A percentile compares a stretch with the other conserved stretches of the same genome.
Evolutionary conservation across 2,113 vertebrate species (phyloP).

Genomic region (Verasper variegatus): DNA sequence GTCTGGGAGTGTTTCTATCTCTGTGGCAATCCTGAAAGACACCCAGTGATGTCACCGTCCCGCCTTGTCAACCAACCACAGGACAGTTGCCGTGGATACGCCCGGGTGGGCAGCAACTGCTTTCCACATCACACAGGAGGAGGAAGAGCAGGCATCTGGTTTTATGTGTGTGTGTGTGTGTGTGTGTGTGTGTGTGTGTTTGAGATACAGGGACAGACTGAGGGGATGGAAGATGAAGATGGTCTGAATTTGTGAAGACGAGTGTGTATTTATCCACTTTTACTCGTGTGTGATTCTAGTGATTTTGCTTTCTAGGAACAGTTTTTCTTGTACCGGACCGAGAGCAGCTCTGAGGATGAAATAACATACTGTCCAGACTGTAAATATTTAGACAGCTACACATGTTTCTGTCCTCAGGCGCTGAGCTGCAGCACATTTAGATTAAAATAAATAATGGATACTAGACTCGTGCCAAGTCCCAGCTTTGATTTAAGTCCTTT

Average conservation of each 20-base stretch:
- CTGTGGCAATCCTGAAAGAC: conserved; percentile 42
- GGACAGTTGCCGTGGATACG: conserved; percentile 58
- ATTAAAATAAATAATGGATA: too few species aligned
- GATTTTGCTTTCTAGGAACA: conserved; percentile 8
- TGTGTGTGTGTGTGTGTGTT: conserved; percentile 6
- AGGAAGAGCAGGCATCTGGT: conserved; percentile 57
- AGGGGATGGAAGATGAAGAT: conserved; percentile 1
- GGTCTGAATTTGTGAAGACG: conserved; percentile 1
- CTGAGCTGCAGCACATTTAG: too few species aligned
- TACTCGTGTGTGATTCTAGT: neutral
- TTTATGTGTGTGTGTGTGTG: conserved; percentile 26
- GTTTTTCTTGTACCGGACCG: neutral
- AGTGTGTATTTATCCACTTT: conserved; percentile 16
- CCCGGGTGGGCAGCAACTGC: conserved; percentile 50
- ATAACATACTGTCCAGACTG: neutral
- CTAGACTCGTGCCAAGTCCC: too few species aligned
- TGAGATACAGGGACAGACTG: neutral
- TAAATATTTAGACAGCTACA: neutral
- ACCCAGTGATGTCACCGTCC: conserved; percentile 61
- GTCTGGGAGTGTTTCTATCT: conserved; percentile 30
- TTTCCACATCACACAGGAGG: conserved; percentile 67
- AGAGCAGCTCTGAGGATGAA: neutral
- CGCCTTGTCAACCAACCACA: conserved; percentile 49
- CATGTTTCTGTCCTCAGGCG: neutral
- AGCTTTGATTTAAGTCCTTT: neutral